Base-by-base conservation (phyloP, 30 jellyfish, hydroid and myxozoan species). In the Aurelia aurita region DNA sequence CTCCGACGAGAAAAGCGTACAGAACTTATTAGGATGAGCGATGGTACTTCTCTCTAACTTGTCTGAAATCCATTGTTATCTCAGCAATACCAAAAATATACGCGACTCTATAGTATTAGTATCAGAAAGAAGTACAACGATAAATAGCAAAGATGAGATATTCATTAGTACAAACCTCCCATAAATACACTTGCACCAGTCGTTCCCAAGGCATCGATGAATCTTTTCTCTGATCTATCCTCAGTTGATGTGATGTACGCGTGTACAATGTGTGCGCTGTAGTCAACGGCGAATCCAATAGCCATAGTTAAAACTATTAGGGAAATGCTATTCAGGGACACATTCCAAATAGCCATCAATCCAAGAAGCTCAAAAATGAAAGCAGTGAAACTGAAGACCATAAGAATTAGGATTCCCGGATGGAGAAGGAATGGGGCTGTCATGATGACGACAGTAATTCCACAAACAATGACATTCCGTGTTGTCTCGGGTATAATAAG, bases 371-470 rank as follows among this genome's bases (percentile, higher is more conserved):
- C 98, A 23, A 87, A 68, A 12, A 87, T 79, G 65, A 86, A 85
- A 25, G 83, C 76, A 12, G 87, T 67, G 61, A 92, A 92, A 15
- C 96, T 34, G 49, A 92, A 35, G 20, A 92, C 74, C 74, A 86
- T 87, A 46, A 92, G 86, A 26, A 86, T 65, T 43, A 89, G 54
- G 60, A 92, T 89, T 46, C 82, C 90, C 46, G 96, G 96, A 45
- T 92, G 85, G 28, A 92, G 69, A 43, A 87, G 74, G 78, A 74
- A 92, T 57, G 96, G 96, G 34, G 88, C 70, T 7, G 98, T 87
- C 76, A 92, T 90, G 15, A 87, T n/a, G 34, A 86, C 68, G 0
- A 92, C 98, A 35, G 89, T 61, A 23, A 89, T 46, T 32, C 91
- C 93, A 54, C 88, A 72, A 19, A 80, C 83, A 34, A 86, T 59